A percentile compares a stretch with the other conserved stretches of the same genome.
Conservation (phyloP, 2,888 invertebrate genomes). For the Calliphora vomitoria region DNA sequence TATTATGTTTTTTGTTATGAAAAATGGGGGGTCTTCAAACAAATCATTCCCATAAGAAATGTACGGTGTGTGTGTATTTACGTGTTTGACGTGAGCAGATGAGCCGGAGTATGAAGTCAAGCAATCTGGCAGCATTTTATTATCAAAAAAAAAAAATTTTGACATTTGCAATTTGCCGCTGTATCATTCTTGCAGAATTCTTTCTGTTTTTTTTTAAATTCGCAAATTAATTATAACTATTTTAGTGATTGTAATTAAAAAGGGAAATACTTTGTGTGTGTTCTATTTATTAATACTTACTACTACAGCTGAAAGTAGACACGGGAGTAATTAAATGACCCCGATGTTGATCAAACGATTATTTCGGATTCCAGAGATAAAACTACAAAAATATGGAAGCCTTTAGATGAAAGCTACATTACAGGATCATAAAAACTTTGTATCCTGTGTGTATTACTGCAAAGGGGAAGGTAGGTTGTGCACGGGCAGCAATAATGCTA, state of each 20-base stretch:
- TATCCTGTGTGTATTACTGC: conserved; percentile 91
- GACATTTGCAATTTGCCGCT: conserved; percentile 41
- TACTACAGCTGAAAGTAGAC: conserved; percentile 81
- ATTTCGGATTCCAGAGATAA: conserved; percentile 95
- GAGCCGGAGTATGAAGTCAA: too few species aligned
- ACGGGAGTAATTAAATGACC: conserved; percentile 85
- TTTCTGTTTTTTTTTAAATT: not conserved
- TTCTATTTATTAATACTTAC: not conserved
- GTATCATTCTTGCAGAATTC: conserved; percentile 20
- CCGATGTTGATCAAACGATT: conserved; percentile 88
- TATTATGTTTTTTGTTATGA: too few species aligned
- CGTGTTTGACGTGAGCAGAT: too few species aligned
- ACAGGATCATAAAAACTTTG: conserved; percentile 93
- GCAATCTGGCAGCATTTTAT: not conserved
- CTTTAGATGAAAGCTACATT: conserved; percentile 89
- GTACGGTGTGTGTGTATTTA: too few species aligned
- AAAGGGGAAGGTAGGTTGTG: conserved; percentile 91
- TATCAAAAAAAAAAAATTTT: not conserved
- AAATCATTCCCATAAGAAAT: too few species aligned
- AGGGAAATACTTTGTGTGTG: not conserved
- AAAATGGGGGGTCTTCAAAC: too few species aligned
- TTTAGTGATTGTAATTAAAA: not conserved
- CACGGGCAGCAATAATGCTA: conserved; percentile 95
- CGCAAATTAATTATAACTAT: conserved; percentile 13
- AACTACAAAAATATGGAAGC: conserved; percentile 94